A percentile compares a stretch with the other conserved stretches of the same genome.
Conservation (phyloP, 1,140 invertebrate species). For the Arctopsyche grandis region DNA sequence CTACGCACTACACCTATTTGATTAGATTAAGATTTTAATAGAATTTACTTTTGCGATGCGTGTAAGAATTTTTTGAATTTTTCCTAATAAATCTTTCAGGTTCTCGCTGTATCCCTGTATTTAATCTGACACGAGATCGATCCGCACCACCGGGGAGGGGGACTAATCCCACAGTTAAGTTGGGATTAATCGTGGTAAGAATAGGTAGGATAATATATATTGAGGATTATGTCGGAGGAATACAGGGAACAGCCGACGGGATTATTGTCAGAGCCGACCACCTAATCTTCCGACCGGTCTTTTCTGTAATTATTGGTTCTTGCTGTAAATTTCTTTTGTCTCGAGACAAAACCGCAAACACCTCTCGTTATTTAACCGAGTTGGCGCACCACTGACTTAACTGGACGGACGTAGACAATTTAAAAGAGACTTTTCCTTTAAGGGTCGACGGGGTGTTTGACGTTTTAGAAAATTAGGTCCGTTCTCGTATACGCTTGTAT, state of each 20-base stretch:
- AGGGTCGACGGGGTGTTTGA: neutral
- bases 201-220: conserved; percentile 51
- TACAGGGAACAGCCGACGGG: conserved; percentile 46
- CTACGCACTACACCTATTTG: too few species aligned
- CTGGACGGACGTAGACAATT: neutral
- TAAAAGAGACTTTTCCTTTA: neutral
- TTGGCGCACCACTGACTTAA: neutral
- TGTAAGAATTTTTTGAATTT: conserved; percentile 13
- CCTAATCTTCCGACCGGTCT: conserved; percentile 46
- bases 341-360: conserved; percentile 4
- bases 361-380: neutral
- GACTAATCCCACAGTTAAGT: conserved; percentile 48
- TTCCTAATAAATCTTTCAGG: conserved; percentile 21
- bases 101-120: conserved; percentile 20
- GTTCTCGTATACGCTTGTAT: neutral
- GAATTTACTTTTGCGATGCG: too few species aligned
- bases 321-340: conserved; percentile 44
- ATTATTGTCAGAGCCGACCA: conserved; percentile 43
- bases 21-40: too few species aligned
- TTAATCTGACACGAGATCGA: conserved; percentile 51
- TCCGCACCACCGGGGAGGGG: conserved; percentile 14
- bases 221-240: conserved; percentile 47
- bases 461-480: conserved; percentile 29
- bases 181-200: conserved; percentile 49
- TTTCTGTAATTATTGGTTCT: conserved; percentile 52